Evolutionary conservation across 1,140 invertebrate genomes (phyloP).

Genomic region (Sarcophaga bullata): DNA sequence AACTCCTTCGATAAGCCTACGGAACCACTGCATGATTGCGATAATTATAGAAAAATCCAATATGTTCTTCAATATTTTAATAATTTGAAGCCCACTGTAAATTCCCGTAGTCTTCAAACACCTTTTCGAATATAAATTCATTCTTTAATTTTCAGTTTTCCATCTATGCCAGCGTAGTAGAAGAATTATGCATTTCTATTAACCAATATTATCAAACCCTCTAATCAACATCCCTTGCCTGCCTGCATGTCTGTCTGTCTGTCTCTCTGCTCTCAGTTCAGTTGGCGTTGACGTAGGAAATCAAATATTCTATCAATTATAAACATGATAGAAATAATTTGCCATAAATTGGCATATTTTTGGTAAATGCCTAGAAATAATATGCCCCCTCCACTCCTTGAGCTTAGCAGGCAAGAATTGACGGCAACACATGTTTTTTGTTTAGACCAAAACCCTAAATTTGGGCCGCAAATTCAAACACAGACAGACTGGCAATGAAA

Average conservation of each 20-base stretch:
- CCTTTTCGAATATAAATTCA: no score
- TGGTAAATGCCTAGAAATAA: slow-evolving; percentile 14
- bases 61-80: no score
- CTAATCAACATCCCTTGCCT: background rate
- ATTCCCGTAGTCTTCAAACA: no score
- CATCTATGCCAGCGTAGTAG: no score
- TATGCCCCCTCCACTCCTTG: background rate
- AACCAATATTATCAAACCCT: background rate
- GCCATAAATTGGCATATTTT: slow-evolving; percentile 39
- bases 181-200: background rate
- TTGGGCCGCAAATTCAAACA: background rate
- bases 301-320: slow-evolving; percentile 24
- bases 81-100: no score
- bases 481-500: background rate
- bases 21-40: no score
- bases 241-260: background rate
- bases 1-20: no score
- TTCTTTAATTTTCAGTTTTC: no score
- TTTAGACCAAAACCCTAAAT: background rate
- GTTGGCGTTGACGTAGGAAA: background rate
- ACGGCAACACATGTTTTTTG: slow-evolving; percentile 7
- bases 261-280: background rate
- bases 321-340: slow-evolving; percentile 37
- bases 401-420: background rate
- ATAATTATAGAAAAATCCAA: no score